These are phyloP conservation scores for Thunnus albacares DNA, from an alignment of 2,797 vertebrate species.

Conservation along the genomic window DNA sequence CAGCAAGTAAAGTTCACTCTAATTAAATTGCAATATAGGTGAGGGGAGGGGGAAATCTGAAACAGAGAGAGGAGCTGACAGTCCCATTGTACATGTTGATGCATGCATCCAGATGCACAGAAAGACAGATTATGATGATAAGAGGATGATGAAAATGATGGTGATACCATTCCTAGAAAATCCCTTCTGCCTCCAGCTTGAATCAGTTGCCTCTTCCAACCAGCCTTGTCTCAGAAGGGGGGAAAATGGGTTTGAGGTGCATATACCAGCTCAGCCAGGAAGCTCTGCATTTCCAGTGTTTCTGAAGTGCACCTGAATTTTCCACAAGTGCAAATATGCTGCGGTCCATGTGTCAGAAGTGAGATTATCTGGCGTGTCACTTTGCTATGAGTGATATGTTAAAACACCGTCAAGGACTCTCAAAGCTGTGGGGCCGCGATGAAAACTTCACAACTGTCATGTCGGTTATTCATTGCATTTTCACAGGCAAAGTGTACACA, in stretches of 20 bases:
- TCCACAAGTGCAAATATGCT: slow-evolving; percentile 50
- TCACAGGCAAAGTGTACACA: slow-evolving; percentile 48
- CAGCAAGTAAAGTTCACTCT: not conserved
- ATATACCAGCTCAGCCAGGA: slow-evolving; percentile 48
- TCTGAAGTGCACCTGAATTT: slow-evolving; percentile 66
- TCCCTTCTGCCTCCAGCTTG: not conserved
- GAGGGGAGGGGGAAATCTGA: not conserved
- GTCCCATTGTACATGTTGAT: slow-evolving; percentile 8
- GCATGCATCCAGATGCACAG: not conserved
- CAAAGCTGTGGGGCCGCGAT: slow-evolving; percentile 56
- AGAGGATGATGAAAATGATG: slow-evolving; percentile 7
- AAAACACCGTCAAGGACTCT: slow-evolving; percentile 61
- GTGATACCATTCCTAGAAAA: slow-evolving; percentile 34
- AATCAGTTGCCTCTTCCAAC: slow-evolving; percentile 3
- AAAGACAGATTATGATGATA: slow-evolving; percentile 7
- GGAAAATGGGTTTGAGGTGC: slow-evolving; percentile 27
- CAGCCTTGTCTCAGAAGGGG: slow-evolving; percentile 19
- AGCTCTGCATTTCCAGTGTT: slow-evolving; percentile 39
- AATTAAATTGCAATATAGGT: not conserved
- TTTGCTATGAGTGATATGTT: slow-evolving; percentile 62
- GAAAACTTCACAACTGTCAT: slow-evolving; percentile 71
- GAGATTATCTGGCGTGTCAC: slow-evolving; percentile 68
- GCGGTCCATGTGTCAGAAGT: slow-evolving; percentile 30
- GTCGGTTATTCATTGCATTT: slow-evolving; percentile 65
- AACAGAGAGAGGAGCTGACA: not conserved